These are phyloP conservation scores for Hydractinia echinata DNA, from an alignment of 30 jellyfish, hydroid and myxozoan species.

Conservation along the genomic window DNA sequence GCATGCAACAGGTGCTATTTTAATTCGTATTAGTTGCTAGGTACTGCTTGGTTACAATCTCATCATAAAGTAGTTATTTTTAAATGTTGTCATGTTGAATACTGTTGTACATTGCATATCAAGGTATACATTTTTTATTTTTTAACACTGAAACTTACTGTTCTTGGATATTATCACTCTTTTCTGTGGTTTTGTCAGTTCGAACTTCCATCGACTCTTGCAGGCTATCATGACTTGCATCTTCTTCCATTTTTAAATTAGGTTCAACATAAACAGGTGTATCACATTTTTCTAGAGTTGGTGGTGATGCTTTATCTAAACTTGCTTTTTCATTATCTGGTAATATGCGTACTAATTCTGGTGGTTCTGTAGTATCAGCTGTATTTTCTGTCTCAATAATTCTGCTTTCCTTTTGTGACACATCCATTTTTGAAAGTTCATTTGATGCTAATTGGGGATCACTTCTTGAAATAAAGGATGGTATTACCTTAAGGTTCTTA, in stretches of 20 bases:
- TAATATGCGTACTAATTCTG: neutral
- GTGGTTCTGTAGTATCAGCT: conserved; percentile 8
- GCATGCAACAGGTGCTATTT: too few species aligned
- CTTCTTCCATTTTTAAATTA: conserved; percentile 3
- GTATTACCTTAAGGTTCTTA: neutral
- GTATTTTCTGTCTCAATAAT: neutral
- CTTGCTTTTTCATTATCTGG: neutral
- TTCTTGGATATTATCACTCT: too few species aligned
- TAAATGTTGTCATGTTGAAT: too few species aligned
- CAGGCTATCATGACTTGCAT: conserved; percentile 8
- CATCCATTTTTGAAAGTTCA: neutral
- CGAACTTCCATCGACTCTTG: neutral
- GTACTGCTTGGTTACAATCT: too few species aligned
- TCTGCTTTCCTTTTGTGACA: conserved; percentile 8
- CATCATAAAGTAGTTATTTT: too few species aligned
- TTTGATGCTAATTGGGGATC: conserved; percentile 1
- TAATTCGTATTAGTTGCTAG: too few species aligned
- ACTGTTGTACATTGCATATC: too few species aligned
- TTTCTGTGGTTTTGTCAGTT: neutral
- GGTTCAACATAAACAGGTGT: neutral
- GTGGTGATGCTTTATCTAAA: conserved; percentile 8
- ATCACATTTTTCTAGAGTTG: conserved; percentile 17
- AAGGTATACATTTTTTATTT: too few species aligned
- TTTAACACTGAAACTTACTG: too few species aligned
- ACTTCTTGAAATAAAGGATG: neutral